A percentile compares a stretch with the other conserved stretches of the same genome.
phyloP scores from a whole-genome alignment of 2,888 invertebrate genomes.

The Spisula solida region DNA sequence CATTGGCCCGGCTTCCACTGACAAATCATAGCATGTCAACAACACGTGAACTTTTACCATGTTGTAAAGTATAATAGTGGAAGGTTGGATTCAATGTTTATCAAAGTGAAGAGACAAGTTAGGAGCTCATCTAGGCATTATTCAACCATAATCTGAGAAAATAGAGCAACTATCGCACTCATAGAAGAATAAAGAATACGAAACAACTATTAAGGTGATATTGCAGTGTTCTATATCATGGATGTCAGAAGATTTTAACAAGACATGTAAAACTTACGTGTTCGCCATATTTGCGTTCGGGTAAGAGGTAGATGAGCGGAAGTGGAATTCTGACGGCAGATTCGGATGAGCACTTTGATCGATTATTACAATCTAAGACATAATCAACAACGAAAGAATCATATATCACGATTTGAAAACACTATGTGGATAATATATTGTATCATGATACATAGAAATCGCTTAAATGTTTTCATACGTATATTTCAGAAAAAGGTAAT shows the following conservation, averaged over 20 bases:
- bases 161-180: background rate
- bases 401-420: background rate
- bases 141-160: background rate
- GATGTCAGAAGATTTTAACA: constrained; percentile 47
- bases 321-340: background rate
- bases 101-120: too few species aligned
- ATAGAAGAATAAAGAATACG: background rate
- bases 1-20: too few species aligned
- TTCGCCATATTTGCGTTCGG: constrained; percentile 71
- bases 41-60: too few species aligned
- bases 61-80: too few species aligned
- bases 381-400: background rate
- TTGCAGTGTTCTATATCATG: background rate
- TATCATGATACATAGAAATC: background rate
- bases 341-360: background rate
- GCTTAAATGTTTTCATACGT: background rate
- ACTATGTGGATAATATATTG: background rate
- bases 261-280: constrained; percentile 63
- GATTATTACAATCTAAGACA: background rate
- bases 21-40: too few species aligned
- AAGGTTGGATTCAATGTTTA: too few species aligned
- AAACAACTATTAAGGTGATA: background rate
- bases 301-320: constrained; percentile 72
- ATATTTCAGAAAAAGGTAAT: background rate
- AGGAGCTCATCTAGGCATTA: background rate